A percentile compares a stretch with the other conserved stretches of the same genome.
phyloP scores from a whole-genome alignment of 2,113 vertebrate species.

The Misgurnus anguillicaudatus region DNA sequence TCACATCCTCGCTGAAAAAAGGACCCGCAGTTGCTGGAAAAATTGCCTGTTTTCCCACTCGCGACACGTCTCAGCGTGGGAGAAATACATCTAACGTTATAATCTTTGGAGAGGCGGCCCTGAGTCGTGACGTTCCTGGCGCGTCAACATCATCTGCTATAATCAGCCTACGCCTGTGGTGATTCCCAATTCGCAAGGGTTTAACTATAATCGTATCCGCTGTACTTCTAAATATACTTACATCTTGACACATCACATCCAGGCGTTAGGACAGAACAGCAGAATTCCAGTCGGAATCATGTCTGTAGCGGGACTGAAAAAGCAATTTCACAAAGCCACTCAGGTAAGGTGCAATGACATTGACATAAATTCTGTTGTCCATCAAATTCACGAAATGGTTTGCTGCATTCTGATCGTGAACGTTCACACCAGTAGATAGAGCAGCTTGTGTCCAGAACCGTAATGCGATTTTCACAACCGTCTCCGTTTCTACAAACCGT shows the following conservation, averaged over 20 bases:
- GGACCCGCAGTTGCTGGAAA: too few relatives aligned
- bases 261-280: slow-evolving; percentile 42
- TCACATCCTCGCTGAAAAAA: too few relatives aligned
- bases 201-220: slow-evolving; percentile 16
- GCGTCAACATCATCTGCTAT: slow-evolving; percentile 31
- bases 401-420: slow-evolving; percentile 3
- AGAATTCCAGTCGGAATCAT: slow-evolving; percentile 61
- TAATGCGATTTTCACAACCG: neutral
- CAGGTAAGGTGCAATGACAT: slow-evolving; percentile 72
- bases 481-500: too few relatives aligned
- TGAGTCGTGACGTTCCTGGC: neutral
- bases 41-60: too few relatives aligned
- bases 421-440: neutral
- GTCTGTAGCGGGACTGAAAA: slow-evolving; percentile 67
- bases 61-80: too few relatives aligned
- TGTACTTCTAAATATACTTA: neutral
- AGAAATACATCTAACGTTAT: neutral
- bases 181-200: slow-evolving; percentile 17
- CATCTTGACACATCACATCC: neutral
- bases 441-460: slow-evolving; percentile 7
- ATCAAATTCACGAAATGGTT: neutral
- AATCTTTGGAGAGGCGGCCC: slow-evolving; percentile 9
- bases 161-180: slow-evolving; percentile 27
- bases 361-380: neutral
- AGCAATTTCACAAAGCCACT: slow-evolving; percentile 88